These are phyloP conservation scores for Habroteleia sp. DNA, from an alignment of 2,888 invertebrate genomes.

Conservation along the genomic window DNA sequence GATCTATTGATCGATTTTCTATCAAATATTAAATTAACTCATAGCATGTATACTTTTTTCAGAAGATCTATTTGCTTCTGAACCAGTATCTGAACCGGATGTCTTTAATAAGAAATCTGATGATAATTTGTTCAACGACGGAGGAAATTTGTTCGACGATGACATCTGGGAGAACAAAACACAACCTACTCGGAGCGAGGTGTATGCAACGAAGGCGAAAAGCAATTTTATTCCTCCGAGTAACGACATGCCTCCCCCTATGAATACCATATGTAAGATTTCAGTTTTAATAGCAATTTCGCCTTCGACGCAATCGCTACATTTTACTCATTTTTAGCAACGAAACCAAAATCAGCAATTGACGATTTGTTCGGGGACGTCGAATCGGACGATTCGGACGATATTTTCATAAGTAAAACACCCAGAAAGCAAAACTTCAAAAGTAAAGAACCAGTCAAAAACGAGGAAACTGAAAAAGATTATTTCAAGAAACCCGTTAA, in stretches of 20 bases:
- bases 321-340: too few species aligned
- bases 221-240: constrained; percentile 77
- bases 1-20: too few species aligned
- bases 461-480: constrained; percentile 27
- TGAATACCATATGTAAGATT: constrained; percentile 74
- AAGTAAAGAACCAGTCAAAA: constrained; percentile 39
- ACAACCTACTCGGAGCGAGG: constrained; percentile 30
- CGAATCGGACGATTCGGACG: constrained; percentile 78
- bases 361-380: constrained; percentile 79
- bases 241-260: constrained; percentile 78
- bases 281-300: too few species aligned
- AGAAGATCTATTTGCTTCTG: constrained; percentile 75
- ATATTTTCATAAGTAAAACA: constrained; percentile 75
- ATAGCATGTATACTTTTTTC: constrained; percentile 19
- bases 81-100: constrained; percentile 69
- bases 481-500: constrained; percentile 30
- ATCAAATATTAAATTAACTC: background rate
- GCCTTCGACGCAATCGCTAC: too few species aligned
- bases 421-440: constrained; percentile 64
- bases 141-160: constrained; percentile 71
- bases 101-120: constrained; percentile 69
- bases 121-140: constrained; percentile 70
- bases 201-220: constrained; percentile 65
- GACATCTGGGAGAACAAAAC: constrained; percentile 72
- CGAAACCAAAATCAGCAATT: constrained; percentile 77